These are phyloP conservation scores for Psittacula cyanocephala DNA, from an alignment of 2,113 vertebrate genomes.

Conservation along the genomic window DNA sequence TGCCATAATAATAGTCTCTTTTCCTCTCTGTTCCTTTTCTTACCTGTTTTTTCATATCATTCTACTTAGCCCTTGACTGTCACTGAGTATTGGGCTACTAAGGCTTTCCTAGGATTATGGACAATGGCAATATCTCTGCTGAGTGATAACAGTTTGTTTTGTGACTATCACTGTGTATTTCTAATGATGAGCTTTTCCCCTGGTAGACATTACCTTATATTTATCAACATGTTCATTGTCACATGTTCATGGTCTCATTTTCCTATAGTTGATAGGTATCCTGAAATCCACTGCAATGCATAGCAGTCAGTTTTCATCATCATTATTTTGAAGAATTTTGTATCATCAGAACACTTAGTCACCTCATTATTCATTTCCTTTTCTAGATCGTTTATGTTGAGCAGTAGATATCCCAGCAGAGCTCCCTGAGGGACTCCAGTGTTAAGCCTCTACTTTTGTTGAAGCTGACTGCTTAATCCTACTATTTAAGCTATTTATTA, in stretches of 20 bases:
- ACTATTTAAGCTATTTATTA: conserved; percentile 22
- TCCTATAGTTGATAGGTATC: neutral
- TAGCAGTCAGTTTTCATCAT: neutral
- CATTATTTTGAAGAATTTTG: neutral
- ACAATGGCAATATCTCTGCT: neutral
- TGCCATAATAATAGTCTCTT: neutral
- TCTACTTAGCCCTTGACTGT: neutral
- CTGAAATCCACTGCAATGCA: neutral
- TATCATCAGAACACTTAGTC: neutral
- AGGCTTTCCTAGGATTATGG: neutral
- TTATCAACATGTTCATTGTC: neutral
- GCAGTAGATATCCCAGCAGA: neutral
- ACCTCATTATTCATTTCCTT: conserved; percentile 27
- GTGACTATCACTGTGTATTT: neutral
- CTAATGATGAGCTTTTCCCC: neutral
- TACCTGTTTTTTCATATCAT: neutral
- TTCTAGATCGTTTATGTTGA: conserved; percentile 30
- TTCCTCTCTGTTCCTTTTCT: neutral
- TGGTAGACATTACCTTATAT: neutral
- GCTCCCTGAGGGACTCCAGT: conserved; percentile 12
- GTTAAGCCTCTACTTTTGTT: conserved; percentile 48
- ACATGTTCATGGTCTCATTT: neutral
- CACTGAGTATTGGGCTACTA: neutral
- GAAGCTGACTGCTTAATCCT: conserved; percentile 49
- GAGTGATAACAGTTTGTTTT: neutral